These are phyloP conservation scores for Ibycter americanus DNA, from an alignment of 2,797 vertebrate genomes.

Conservation along the genomic window DNA sequence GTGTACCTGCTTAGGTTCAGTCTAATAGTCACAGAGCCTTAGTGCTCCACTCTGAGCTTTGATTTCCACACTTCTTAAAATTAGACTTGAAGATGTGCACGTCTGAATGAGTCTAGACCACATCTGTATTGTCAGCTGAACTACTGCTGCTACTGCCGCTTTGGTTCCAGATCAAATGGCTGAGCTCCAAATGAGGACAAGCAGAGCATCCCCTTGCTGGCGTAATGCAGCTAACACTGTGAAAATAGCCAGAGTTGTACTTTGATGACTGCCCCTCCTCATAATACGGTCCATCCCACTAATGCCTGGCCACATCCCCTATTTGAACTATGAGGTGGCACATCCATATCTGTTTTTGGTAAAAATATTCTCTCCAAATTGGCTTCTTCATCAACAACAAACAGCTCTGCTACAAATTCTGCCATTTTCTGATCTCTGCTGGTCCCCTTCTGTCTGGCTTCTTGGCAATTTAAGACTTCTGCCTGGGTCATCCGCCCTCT, in stretches of 20 bases:
- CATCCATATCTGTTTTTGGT: background rate
- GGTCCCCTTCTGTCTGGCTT: background rate
- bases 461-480: background rate
- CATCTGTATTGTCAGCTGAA: fast-evolving
- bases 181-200: background rate
- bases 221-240: background rate
- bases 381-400: background rate
- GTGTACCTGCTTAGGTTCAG: background rate
- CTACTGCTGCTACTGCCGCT: background rate
- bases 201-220: background rate
- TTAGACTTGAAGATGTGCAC: background rate
- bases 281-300: background rate
- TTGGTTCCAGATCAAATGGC: background rate
- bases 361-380: background rate
- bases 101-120: background rate
- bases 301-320: background rate
- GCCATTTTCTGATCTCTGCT: background rate
- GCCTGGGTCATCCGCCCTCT: background rate
- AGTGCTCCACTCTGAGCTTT: background rate
- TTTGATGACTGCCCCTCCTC: background rate
- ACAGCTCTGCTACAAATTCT: background rate
- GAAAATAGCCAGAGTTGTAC: background rate
- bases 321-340: background rate
- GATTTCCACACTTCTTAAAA: background rate
- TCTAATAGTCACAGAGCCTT: background rate